Evolutionary conservation across 2,888 invertebrate genomes (phyloP).

Genomic region (Theodoxus fluviatilis): DNA sequence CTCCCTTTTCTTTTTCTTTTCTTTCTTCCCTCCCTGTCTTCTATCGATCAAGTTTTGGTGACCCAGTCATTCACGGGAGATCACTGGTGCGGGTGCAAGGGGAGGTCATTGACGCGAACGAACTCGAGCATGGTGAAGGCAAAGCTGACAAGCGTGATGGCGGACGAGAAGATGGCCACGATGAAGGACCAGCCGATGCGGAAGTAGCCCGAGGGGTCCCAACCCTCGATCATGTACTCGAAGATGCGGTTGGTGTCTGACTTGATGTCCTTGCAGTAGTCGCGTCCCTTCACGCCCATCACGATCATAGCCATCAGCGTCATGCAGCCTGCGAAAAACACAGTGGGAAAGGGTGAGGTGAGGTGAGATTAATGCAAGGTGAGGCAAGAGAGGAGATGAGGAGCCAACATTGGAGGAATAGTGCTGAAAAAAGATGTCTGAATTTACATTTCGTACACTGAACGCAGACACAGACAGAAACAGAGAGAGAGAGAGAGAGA

Average conservation of each 20-base stretch:
- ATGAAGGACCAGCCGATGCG: slow-evolving; percentile 39
- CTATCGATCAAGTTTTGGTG: no score
- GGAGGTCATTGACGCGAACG: slow-evolving; percentile 32
- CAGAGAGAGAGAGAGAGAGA: slow-evolving; percentile 10
- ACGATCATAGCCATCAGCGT: slow-evolving; percentile 36
- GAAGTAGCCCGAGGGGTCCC: slow-evolving; percentile 33
- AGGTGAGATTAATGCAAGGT: not conserved
- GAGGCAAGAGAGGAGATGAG: no score
- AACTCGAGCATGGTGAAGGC: slow-evolving; percentile 38
- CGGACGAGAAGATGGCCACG: slow-evolving; percentile 33
- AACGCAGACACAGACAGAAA: not conserved
- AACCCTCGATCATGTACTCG: slow-evolving; percentile 31
- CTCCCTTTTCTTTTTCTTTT: no score
- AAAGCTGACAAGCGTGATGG: slow-evolving; percentile 37
- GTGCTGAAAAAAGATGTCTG: no score
- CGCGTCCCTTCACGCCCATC: slow-evolving; percentile 36
- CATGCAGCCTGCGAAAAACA: slow-evolving; percentile 34
- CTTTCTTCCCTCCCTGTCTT: no score
- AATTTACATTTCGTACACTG: no score
- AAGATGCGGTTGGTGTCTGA: slow-evolving; percentile 32
- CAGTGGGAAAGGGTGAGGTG: not conserved
- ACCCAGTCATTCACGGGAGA: no score
- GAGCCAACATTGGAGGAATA: no score
- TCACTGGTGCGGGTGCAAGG: no score
- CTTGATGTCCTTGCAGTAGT: slow-evolving; percentile 34